These are phyloP conservation scores for Stegostoma tigrinum DNA, from an alignment of 2,113 vertebrate species.

Conservation along the genomic window DNA sequence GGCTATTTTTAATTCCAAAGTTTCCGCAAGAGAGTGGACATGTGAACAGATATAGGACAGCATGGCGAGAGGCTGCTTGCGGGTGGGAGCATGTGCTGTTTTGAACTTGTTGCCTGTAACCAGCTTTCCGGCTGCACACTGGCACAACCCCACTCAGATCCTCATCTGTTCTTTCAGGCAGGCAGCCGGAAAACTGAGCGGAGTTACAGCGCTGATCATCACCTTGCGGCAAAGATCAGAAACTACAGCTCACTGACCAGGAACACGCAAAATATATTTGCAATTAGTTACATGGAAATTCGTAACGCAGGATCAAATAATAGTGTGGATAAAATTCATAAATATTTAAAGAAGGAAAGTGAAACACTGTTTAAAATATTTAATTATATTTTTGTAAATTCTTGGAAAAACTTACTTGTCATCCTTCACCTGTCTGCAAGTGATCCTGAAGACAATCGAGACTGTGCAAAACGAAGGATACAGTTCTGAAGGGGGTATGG, in stretches of 20 bases:
- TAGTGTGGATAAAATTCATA: neutral
- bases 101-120: neutral
- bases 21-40: neutral
- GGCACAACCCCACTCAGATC: neutral
- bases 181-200: neutral
- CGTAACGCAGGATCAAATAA: neutral
- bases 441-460: neutral
- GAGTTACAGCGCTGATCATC: neutral
- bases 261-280: neutral
- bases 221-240: neutral
- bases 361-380: neutral
- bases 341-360: neutral
- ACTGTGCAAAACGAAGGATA: neutral
- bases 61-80: neutral
- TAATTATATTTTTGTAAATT: neutral
- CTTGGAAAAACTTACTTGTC: neutral
- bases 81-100: neutral
- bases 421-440: neutral
- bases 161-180: neutral
- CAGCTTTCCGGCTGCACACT: neutral
- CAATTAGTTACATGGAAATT: neutral
- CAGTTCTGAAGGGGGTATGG: neutral
- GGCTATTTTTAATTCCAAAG: neutral
- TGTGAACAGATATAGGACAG: neutral
- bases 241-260: neutral